phyloP scores from a whole-genome alignment of 1,140 invertebrate species.

The Arion vulgaris region DNA sequence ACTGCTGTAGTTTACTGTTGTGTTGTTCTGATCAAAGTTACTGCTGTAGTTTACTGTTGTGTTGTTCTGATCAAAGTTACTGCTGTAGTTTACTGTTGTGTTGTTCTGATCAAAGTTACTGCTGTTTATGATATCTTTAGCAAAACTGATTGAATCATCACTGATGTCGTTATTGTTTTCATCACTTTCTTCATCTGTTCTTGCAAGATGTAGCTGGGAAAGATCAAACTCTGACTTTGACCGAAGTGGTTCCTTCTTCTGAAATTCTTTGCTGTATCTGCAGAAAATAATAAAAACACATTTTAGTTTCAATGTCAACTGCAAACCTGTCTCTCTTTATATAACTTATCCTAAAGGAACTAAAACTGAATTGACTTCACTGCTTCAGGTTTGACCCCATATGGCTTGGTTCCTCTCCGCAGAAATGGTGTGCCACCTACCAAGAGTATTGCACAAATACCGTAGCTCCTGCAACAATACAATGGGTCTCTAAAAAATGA shows the following conservation, averaged over 20 bases:
- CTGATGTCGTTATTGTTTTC: slow-evolving; percentile 33
- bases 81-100: background rate
- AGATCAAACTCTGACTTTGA: slow-evolving; percentile 37
- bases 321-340: too few species aligned
- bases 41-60: background rate
- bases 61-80: background rate
- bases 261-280: background rate
- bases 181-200: slow-evolving; percentile 18
- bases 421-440: too few species aligned
- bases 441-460: too few species aligned
- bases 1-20: background rate
- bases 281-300: background rate
- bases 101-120: background rate
- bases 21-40: background rate
- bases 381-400: too few species aligned
- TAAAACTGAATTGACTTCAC: too few species aligned
- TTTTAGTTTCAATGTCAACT: background rate
- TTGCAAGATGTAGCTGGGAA: background rate
- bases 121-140: background rate
- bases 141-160: background rate
- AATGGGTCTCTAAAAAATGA: too few species aligned
- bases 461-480: too few species aligned
- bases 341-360: too few species aligned
- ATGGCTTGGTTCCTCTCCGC: too few species aligned
- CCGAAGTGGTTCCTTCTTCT: slow-evolving; percentile 25